Percentiles rank a stretch among this genome's conserved stretches.
phyloP scores from a whole-genome alignment of 1,140 invertebrate species.

The Pseudomyrmex flavicornis region DNA sequence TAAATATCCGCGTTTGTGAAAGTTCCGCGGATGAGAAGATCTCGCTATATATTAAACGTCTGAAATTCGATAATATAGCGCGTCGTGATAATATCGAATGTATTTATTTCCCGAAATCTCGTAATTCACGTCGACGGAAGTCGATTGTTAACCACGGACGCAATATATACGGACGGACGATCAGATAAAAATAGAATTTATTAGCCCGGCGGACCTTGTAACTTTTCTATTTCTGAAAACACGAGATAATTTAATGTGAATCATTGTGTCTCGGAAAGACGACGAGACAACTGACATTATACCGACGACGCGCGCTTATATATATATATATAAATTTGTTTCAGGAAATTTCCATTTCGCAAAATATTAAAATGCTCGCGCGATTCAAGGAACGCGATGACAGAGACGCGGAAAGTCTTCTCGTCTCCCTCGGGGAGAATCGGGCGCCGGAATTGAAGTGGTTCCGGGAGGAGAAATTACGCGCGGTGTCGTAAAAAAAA shows the following conservation, averaged over 20 bases:
- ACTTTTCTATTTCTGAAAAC: neutral
- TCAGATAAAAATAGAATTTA: constrained; percentile 13
- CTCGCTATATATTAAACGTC: neutral
- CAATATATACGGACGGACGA: neutral
- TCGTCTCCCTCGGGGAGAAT: too few relatives aligned
- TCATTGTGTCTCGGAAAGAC: constrained; percentile 8
- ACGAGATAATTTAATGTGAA: neutral
- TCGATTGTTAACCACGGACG: constrained; percentile 6
- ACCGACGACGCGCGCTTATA: neutral
- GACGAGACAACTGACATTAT: neutral
- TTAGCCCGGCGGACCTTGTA: constrained; percentile 3
- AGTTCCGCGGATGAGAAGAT: neutral
- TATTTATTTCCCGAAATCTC: neutral
- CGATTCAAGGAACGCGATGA: constrained; percentile 50
- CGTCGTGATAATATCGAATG: neutral
- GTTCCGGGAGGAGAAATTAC: constrained; percentile 37
- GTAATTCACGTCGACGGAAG: constrained; percentile 7
- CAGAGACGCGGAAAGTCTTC: constrained; percentile 14
- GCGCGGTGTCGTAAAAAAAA: neutral
- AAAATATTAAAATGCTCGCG: constrained; percentile 57
- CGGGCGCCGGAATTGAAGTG: constrained; percentile 33
- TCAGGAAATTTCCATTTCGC: constrained; percentile 17
- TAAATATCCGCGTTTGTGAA: neutral
- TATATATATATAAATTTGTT: constrained; percentile 18
- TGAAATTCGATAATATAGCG: neutral